Conservation (phyloP, 2,888 invertebrate species). For the Polymixis flavicincta region DNA sequence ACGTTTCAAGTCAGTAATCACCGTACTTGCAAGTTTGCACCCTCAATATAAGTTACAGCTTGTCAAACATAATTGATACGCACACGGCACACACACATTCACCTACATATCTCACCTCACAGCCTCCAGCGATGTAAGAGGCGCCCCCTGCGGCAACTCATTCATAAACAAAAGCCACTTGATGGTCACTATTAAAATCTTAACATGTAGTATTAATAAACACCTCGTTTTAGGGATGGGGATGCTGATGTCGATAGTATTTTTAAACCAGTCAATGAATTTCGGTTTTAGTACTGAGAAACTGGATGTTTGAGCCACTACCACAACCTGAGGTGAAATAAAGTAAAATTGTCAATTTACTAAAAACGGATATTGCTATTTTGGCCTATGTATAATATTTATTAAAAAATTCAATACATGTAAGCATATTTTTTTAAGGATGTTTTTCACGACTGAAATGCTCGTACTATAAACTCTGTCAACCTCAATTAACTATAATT, state of each 20-base stretch:
- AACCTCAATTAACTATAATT: background rate
- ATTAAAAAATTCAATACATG: too few species aligned
- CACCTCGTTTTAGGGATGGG: constrained; percentile 76
- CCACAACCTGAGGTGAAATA: background rate
- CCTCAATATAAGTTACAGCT: constrained; percentile 49
- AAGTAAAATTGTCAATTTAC: background rate
- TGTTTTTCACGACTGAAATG: background rate
- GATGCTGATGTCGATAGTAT: constrained; percentile 22
- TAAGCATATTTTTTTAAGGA: background rate
- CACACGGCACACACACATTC: constrained; percentile 9
- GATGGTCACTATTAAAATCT: constrained; percentile 89
- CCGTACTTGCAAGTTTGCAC: constrained; percentile 12
- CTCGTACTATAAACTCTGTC: background rate
- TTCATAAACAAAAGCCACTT: constrained; percentile 82
- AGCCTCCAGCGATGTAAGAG: constrained; percentile 17
- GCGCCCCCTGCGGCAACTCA: constrained; percentile 49
- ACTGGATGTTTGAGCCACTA: background rate
- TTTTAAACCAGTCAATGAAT: background rate
- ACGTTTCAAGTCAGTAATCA: constrained; percentile 6
- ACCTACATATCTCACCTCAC: constrained; percentile 39
- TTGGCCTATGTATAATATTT: too few species aligned
- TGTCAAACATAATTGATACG: constrained; percentile 59
- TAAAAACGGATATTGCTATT: too few species aligned
- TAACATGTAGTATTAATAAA: constrained; percentile 87
- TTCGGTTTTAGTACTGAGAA: background rate